Conservation (phyloP, 2,888 invertebrate genomes). For the Nomada lathburiana region DNA sequence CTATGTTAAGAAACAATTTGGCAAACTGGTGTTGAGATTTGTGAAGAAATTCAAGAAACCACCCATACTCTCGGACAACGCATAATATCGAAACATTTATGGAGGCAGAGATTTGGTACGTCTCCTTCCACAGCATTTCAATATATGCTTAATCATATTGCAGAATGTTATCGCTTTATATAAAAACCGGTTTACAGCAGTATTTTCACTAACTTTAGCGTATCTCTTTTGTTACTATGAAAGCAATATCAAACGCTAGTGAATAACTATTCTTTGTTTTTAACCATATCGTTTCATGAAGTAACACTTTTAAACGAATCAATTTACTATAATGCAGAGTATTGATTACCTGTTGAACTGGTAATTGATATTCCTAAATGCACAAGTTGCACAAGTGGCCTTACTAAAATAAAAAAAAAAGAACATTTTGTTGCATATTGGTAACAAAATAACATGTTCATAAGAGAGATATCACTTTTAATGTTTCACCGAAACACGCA, state of each 20-base stretch:
- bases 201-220: constrained; percentile 24
- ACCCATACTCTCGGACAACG: constrained; percentile 80
- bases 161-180: constrained; percentile 81
- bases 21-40: constrained; percentile 88
- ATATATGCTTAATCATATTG: constrained; percentile 83
- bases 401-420: constrained; percentile 50
- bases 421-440: constrained; percentile 16
- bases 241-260: constrained; percentile 46
- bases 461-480: constrained; percentile 39
- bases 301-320: constrained; percentile 8
- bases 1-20: constrained; percentile 87
- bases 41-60: constrained; percentile 86
- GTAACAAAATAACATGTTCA: constrained; percentile 41
- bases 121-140: constrained; percentile 82
- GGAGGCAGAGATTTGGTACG: constrained; percentile 84
- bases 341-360: constrained; percentile 12
- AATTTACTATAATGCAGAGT: constrained; percentile 17
- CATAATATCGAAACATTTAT: constrained; percentile 83
- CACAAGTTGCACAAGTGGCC: constrained; percentile 62
- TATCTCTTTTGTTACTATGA: constrained; percentile 25
- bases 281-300: constrained; percentile 12
- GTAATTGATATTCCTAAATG: constrained; percentile 25
- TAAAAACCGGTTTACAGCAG: constrained; percentile 48
- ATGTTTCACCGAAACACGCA: constrained; percentile 53
- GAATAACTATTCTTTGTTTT: constrained; percentile 14